Percentiles rank a stretch among this genome's conserved stretches.
Evolutionary conservation across 2,113 vertebrate genomes (phyloP).

Genomic region (Tragelaphus buxtoni): DNA sequence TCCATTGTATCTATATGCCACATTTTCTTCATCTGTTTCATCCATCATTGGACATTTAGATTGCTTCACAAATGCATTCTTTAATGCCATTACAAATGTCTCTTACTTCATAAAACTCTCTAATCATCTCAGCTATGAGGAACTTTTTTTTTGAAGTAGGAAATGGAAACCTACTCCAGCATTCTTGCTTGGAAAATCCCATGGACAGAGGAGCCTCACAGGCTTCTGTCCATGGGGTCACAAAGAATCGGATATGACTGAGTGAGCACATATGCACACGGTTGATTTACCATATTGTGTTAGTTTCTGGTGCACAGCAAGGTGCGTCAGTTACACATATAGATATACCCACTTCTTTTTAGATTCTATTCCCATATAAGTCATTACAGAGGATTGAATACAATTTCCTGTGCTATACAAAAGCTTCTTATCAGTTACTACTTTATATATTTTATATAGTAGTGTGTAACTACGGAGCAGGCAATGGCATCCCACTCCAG

Average conservation of each 20-base stretch:
- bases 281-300: background rate
- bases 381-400: background rate
- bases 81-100: background rate
- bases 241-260: background rate
- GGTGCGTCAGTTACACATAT: background rate
- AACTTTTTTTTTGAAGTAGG: background rate
- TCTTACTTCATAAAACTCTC: slow-evolving; percentile 4
- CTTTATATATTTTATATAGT: background rate
- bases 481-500: no score
- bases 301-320: background rate
- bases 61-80: background rate
- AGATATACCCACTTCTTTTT: background rate
- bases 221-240: background rate
- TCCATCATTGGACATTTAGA: background rate
- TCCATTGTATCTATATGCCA: background rate
- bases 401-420: background rate
- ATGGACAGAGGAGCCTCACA: background rate
- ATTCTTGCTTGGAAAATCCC: background rate
- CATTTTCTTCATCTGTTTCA: background rate
- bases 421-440: background rate
- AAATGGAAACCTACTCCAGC: background rate
- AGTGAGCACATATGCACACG: background rate
- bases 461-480: background rate
- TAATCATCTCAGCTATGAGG: background rate
- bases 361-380: background rate